Evolutionary conservation across 2,797 vertebrate genomes (phyloP), one percentile per base, ranked within the genome.

Genomic region (Poeciliopsis paucimaculata): DNA sequence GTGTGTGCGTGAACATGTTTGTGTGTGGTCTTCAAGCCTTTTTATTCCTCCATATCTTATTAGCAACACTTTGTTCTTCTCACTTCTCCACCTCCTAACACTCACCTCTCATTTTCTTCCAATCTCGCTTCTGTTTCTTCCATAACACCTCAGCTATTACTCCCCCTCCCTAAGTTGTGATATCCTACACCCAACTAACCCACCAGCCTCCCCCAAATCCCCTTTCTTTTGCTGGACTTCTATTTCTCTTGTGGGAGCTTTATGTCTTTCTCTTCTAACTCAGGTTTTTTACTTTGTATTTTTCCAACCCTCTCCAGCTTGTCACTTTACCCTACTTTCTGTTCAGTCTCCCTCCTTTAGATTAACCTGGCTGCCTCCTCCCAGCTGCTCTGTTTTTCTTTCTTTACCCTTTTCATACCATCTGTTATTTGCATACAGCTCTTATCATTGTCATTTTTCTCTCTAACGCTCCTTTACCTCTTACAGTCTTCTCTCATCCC

Each of bases 81-180:
- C 83, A 81, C 78, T 85, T 81, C 76, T 80, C 64, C 77, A 82
- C 70, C 72, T 77, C 49, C 82, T 11, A 78, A 85, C 79, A 51
- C 81, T 89, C 34, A 26, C 62, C 36, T 84, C 83, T 88, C 57
- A 82, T 92, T 92, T 89, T 88, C 68, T 87, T 89, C 82, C 82
- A 85, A 68, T 91, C 89, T 82, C 73, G 83, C 79, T 79, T 55
- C 77, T 80, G 77, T 86, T 82, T 85, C 47, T 78, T 71, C 82
- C 76, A 72, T 26, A 77, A 83, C 86, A 83, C 81, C 87, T 87
- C 77, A 76, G 84, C 79, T 78, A 78, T 85, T 86, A 80, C 84
- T 79, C 75, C 75, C 51, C 55, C 64, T 82, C 45, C 81, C 49
- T 73, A n/a, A 36, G 0, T 82, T 72, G 15, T 72, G 62, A 82